Evolutionary conservation across 2,888 invertebrate genomes (phyloP).

Genomic region (Rhagonycha fulva): DNA sequence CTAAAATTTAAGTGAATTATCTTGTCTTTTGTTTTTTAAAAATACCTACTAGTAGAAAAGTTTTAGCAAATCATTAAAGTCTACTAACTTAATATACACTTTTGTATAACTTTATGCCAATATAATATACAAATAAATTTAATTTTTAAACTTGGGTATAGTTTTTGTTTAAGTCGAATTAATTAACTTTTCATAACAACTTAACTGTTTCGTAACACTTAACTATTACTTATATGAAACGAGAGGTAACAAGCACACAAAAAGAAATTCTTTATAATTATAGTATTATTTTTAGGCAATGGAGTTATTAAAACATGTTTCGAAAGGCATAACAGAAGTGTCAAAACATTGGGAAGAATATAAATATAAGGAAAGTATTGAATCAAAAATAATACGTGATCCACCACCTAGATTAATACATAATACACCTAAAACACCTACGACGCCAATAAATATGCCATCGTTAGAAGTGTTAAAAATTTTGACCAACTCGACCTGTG

Average conservation of each 20-base stretch:
- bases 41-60: neutral
- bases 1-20: neutral
- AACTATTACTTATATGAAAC: neutral
- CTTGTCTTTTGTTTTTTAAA: neutral
- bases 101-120: neutral
- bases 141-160: neutral
- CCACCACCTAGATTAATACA: neutral
- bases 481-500: neutral
- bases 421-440: neutral
- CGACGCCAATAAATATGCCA: neutral
- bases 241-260: conserved; percentile 11
- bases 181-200: neutral
- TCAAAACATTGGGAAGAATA: conserved; percentile 10
- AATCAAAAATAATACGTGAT: neutral
- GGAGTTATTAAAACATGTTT: neutral
- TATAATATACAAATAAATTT: neutral
- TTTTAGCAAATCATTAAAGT: neutral
- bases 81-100: neutral
- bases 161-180: neutral
- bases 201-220: neutral
- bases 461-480: neutral
- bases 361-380: neutral
- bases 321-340: neutral
- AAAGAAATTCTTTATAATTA: conserved; percentile 21
- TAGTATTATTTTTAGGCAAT: conserved; percentile 13